Conservation (phyloP, 2,797 vertebrate species). For the Aeoliscus strigatus region DNA sequence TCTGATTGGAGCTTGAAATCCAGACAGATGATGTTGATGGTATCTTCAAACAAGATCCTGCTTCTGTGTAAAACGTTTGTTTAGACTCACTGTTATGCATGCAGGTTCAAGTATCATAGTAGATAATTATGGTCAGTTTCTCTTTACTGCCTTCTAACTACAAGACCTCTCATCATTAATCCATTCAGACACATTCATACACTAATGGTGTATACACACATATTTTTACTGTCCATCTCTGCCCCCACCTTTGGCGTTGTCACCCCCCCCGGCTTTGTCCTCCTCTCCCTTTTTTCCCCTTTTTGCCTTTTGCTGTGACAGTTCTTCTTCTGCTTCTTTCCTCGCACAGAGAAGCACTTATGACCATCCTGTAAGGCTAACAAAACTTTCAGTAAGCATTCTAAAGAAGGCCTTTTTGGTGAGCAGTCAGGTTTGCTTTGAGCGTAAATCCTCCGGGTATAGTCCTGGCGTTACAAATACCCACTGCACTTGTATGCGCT, state of each 20-base stretch:
- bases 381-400: conserved; percentile 75
- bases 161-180: no score
- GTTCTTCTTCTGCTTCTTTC: conserved; percentile 24
- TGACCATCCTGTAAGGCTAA: conserved; percentile 57
- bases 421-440: conserved; percentile 82
- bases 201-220: no score
- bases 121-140: no score
- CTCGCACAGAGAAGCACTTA: conserved; percentile 45
- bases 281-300: conserved; percentile 3
- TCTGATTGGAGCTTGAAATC: conserved; percentile 74
- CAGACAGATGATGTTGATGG: conserved; percentile 60
- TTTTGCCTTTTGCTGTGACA: conserved; percentile 16
- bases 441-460: conserved; percentile 84
- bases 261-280: no score
- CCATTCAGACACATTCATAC: no score
- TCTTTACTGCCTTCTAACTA: no score
- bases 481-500: conserved; percentile 87
- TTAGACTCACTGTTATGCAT: conserved; percentile 36
- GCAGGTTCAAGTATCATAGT: no score
- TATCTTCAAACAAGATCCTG: conserved; percentile 43
- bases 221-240: no score
- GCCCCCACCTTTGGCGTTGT: no score
- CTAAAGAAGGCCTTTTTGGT: conserved; percentile 74
- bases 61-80: conserved; percentile 57
- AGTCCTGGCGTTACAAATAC: conserved; percentile 85